Conservation (phyloP, 2,113 vertebrate genomes). For the Coracopsis vasa region DNA sequence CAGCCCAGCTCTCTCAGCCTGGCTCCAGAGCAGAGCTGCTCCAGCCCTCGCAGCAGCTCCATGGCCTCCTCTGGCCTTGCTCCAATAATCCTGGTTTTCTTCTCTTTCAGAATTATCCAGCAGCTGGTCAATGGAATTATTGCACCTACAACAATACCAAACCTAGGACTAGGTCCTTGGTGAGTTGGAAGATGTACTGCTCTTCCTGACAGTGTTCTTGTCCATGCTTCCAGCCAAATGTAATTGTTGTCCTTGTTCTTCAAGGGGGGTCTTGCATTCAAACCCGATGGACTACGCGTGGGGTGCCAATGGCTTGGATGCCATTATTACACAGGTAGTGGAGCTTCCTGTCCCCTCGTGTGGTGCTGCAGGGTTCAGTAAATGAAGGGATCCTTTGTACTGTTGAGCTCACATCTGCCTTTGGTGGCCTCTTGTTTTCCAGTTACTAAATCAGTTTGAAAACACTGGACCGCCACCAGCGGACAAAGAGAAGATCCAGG, state of each 20-base stretch:
- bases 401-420: not conserved
- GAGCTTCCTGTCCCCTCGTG: accelerated
- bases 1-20: not conserved
- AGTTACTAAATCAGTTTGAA: conserved; percentile 99
- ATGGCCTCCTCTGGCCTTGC: not conserved
- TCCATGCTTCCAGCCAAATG: not conserved
- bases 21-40: not conserved
- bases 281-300: conserved; percentile 98
- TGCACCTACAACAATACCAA: conserved; percentile 92
- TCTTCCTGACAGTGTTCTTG: not conserved
- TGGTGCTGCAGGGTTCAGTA: not conserved
- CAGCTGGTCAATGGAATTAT: conserved; percentile 95
- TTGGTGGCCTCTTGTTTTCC: conserved; percentile 25
- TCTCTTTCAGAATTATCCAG: conserved; percentile 88
- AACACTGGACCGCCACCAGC: conserved; percentile 97
- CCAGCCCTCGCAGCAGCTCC: not conserved
- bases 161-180: conserved; percentile 93
- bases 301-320: conserved; percentile 93
- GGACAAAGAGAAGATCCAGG: conserved; percentile 93
- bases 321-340: conserved; percentile 94
- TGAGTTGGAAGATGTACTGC: conserved; percentile 71
- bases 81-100: not conserved
- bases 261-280: conserved; percentile 94
- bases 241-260: conserved; percentile 32
- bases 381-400: not conserved